Conservation (phyloP, 1,140 invertebrate species). For the Anastrepha obliqua region DNA sequence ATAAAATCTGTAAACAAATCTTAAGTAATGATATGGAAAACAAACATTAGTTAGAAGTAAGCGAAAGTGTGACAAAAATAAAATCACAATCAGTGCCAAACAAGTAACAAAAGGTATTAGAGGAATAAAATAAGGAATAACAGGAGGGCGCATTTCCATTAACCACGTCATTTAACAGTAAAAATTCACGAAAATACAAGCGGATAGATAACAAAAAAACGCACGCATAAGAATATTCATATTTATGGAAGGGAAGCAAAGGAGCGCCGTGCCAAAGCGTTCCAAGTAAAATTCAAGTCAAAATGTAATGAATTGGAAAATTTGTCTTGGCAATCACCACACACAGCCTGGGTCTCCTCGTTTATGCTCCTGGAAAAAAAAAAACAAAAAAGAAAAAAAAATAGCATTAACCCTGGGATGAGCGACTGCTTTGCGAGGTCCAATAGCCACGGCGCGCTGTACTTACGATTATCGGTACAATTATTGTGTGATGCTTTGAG, state of each 20-base stretch:
- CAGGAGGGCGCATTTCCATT: slow-evolving; percentile 1
- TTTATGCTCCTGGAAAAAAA: neutral
- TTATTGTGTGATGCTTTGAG: no score
- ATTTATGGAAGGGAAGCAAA: neutral
- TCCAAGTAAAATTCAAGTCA: slow-evolving; percentile 47
- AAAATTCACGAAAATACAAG: neutral
- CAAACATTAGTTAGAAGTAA: neutral
- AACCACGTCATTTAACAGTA: slow-evolving; percentile 31
- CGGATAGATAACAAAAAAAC: neutral
- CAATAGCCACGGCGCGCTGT: no score
- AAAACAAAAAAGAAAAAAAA: no score
- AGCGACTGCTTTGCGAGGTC: no score
- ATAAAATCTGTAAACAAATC: neutral
- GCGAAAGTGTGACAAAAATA: neutral
- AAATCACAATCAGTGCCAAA: neutral
- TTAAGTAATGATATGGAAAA: neutral
- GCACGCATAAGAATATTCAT: slow-evolving; percentile 7
- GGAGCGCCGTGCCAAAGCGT: slow-evolving; percentile 21
- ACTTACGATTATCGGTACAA: no score
- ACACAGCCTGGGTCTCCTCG: neutral
- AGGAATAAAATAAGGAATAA: neutral
- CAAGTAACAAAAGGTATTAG: neutral
- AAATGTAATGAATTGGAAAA: slow-evolving; percentile 52
- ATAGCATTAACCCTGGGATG: no score
- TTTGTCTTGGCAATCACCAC: slow-evolving; percentile 35